A percentile compares a stretch with the other conserved stretches of the same genome.
These are phyloP conservation scores for Portunus trituberculatus DNA, from an alignment of 1,140 invertebrate genomes.

Conservation along the genomic window DNA sequence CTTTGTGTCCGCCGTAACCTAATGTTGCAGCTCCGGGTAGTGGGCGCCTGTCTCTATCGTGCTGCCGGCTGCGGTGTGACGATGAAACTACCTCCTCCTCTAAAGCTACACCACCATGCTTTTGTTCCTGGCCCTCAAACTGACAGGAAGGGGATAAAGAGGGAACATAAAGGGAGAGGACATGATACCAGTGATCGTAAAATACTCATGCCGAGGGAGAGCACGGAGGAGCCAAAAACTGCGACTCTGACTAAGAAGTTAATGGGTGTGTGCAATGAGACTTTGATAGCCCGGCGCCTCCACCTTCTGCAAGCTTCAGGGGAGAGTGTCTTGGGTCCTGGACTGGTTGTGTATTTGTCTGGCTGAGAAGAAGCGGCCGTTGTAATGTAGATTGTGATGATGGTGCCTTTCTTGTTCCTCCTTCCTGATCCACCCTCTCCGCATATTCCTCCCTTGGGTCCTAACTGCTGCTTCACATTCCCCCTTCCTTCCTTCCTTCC, in stretches of 20 bases:
- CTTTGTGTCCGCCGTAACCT: conserved; percentile 1
- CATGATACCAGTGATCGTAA: background rate
- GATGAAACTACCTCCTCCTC: background rate
- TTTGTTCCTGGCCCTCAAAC: background rate
- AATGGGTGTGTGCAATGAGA: background rate
- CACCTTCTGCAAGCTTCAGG: background rate
- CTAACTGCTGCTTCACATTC: background rate
- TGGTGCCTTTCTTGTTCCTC: too few species aligned
- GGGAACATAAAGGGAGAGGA: background rate
- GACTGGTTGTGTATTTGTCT: background rate
- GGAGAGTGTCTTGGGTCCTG: background rate
- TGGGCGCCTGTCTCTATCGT: background rate
- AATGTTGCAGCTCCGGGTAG: background rate
- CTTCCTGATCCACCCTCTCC: background rate
- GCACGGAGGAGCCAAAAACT: background rate
- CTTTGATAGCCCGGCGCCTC: background rate
- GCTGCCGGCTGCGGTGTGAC: background rate
- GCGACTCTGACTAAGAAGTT: background rate
- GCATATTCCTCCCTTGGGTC: background rate
- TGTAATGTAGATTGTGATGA: background rate
- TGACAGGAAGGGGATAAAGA: background rate
- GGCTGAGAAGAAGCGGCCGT: background rate
- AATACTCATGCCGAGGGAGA: background rate
- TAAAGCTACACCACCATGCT: background rate
- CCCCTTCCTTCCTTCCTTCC: background rate